Conservation (phyloP, 2,888 invertebrate genomes). For the Cephus sareptanus region DNA sequence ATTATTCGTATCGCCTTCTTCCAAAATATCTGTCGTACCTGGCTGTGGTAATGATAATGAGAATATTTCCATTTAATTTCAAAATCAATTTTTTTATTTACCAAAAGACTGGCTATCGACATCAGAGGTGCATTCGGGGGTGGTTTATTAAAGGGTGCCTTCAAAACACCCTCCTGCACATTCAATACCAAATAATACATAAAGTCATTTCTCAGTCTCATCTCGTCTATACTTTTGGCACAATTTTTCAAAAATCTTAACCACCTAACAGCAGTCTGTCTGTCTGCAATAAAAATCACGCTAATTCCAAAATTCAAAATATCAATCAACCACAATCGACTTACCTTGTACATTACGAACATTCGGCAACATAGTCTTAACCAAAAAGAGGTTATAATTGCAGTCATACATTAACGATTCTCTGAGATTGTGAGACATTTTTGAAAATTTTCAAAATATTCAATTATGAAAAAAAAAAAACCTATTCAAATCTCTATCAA, state of each 20-base stretch:
- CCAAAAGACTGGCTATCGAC: slow-evolving; percentile 65
- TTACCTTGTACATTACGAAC: slow-evolving; percentile 55
- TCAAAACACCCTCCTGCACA: slow-evolving; percentile 66
- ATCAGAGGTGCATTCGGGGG: slow-evolving; percentile 65
- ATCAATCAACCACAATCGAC: not conserved
- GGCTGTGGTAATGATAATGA: not conserved
- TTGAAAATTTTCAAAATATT: slow-evolving; percentile 5
- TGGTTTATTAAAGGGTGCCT: slow-evolving; percentile 68
- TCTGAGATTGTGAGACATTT: slow-evolving; percentile 33
- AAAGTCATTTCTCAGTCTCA: slow-evolving; percentile 69
- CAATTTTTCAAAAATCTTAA: slow-evolving; percentile 67
- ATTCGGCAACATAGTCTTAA: slow-evolving; percentile 66
- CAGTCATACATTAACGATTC: slow-evolving; percentile 64
- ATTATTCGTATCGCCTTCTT: not conserved
- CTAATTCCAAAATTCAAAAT: not conserved
- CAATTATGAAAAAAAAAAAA: not conserved
- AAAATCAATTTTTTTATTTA: slow-evolving; percentile 34
- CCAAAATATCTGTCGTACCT: slow-evolving; percentile 19
- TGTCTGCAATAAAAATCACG: slow-evolving; percentile 51
- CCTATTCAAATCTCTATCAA: not conserved
- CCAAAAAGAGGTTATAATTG: slow-evolving; percentile 68
- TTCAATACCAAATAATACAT: slow-evolving; percentile 68
- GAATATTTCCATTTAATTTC: not conserved
- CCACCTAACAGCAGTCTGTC: slow-evolving; percentile 67
- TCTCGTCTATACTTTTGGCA: slow-evolving; percentile 66